These are phyloP conservation scores for Okamejei kenojei DNA, from an alignment of 2,797 vertebrate genomes.

Conservation along the genomic window DNA sequence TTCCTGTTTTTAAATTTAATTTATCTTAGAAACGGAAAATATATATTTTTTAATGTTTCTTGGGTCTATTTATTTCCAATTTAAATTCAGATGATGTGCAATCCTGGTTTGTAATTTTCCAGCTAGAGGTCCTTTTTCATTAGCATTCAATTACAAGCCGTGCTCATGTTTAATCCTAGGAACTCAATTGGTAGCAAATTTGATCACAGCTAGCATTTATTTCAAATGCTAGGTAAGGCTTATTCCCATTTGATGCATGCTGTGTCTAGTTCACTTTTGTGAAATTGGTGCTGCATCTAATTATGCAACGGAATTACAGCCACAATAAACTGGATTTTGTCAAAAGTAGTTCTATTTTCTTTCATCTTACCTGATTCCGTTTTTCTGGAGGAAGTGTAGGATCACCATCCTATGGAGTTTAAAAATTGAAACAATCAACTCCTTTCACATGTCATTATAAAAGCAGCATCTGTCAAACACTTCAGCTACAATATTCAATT, in stretches of 20 bases:
- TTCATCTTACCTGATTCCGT: slow-evolving; percentile 76
- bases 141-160: neutral
- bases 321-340: neutral
- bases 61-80: neutral
- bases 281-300: slow-evolving; percentile 11
- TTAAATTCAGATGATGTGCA: neutral
- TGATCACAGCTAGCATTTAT: slow-evolving; percentile 21
- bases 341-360: neutral
- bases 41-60: neutral
- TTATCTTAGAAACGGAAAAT: too few relatives aligned
- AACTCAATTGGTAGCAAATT: slow-evolving; percentile 18
- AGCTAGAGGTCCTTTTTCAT: neutral
- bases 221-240: slow-evolving; percentile 16
- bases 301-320: neutral
- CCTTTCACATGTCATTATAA: slow-evolving; percentile 7
- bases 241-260: slow-evolving; percentile 21
- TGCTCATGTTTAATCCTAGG: slow-evolving; percentile 22
- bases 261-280: slow-evolving; percentile 14
- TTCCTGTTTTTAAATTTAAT: neutral
- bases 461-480: neutral
- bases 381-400: slow-evolving; percentile 87
- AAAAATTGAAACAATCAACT: neutral
- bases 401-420: slow-evolving; percentile 75
- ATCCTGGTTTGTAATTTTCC: neutral
- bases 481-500: neutral